Conservation (phyloP, 1,140 invertebrate species). For the Micrasema minimum region DNA sequence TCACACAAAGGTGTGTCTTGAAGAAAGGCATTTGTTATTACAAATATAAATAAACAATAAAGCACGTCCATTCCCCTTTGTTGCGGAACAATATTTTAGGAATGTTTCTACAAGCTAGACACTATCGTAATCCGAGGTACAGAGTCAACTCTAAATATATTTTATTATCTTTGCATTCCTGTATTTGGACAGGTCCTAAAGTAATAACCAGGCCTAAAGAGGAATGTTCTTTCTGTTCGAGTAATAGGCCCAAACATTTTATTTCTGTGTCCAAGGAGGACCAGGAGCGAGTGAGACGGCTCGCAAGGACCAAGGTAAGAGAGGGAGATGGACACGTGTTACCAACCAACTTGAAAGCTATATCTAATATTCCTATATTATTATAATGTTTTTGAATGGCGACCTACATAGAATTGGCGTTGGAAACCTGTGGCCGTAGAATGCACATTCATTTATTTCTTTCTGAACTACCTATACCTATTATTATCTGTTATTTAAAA, state of each 20-base stretch:
- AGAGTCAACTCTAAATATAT: constrained; percentile 46
- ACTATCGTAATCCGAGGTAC: constrained; percentile 35
- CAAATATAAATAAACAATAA: constrained; percentile 35
- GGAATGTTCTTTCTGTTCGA: constrained; percentile 44
- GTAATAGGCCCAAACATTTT: constrained; percentile 50
- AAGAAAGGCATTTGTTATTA: constrained; percentile 27
- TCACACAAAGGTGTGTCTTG: constrained; percentile 33
- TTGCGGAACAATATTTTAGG: constrained; percentile 28
- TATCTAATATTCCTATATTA: constrained; percentile 51
- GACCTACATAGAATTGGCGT: constrained; percentile 48
- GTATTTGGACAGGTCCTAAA: constrained; percentile 50
- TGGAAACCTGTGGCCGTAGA: too few relatives aligned
- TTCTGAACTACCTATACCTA: too few relatives aligned
- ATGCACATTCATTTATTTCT: too few relatives aligned
- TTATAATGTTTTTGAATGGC: constrained; percentile 53
- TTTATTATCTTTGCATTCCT: constrained; percentile 51
- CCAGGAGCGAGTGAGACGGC: constrained; percentile 15
- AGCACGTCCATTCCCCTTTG: constrained; percentile 15
- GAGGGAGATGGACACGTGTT: constrained; percentile 30
- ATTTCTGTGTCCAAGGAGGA: constrained; percentile 44
- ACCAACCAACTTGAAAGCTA: constrained; percentile 44
- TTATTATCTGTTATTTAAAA: too few relatives aligned
- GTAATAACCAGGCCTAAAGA: constrained; percentile 44
- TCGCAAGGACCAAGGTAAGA: neutral
- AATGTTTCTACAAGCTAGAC: constrained; percentile 13